Conservation (phyloP, 1,140 invertebrate genomes). For the Trichoplusia ni region DNA sequence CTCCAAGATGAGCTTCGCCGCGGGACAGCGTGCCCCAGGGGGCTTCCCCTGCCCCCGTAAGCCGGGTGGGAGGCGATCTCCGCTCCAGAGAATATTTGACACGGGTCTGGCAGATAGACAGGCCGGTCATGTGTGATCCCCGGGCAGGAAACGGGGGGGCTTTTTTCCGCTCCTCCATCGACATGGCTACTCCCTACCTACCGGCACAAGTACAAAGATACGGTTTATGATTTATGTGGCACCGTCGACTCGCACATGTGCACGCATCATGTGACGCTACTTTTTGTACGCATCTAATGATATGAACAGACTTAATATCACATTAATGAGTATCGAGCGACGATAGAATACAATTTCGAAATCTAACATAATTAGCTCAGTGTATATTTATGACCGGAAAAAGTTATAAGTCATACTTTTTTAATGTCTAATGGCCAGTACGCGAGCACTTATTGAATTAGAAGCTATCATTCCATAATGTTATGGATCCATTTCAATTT, state of each 20-base stretch:
- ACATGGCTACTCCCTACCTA: constrained; percentile 64
- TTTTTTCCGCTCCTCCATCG: constrained; percentile 76
- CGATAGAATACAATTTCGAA: constrained; percentile 46
- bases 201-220: constrained; percentile 64
- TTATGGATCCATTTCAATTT: constrained; percentile 65
- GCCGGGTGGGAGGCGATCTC: constrained; percentile 67
- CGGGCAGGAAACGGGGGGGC: constrained; percentile 75
- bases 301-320: constrained; percentile 47
- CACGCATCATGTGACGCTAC: constrained; percentile 59
- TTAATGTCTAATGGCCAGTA: not conserved
- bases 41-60: constrained; percentile 60
- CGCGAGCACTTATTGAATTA: constrained; percentile 47
- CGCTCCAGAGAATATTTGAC: constrained; percentile 81
- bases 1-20: constrained; percentile 79
- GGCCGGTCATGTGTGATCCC: constrained; percentile 80
- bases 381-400: constrained; percentile 30
- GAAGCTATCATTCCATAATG: constrained; percentile 52
- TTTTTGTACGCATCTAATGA: constrained; percentile 65
- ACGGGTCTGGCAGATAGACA: constrained; percentile 81
- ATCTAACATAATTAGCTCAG: constrained; percentile 44
- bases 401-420: constrained; percentile 16
- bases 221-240: constrained; percentile 74
- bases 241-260: constrained; percentile 68
- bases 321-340: constrained; percentile 49
- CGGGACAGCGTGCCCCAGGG: constrained; percentile 76